Percentiles rank a stretch among this genome's conserved stretches.
Conservation (phyloP, 92 coral and sea anemone species). For the Anthopleura xanthogrammica region DNA sequence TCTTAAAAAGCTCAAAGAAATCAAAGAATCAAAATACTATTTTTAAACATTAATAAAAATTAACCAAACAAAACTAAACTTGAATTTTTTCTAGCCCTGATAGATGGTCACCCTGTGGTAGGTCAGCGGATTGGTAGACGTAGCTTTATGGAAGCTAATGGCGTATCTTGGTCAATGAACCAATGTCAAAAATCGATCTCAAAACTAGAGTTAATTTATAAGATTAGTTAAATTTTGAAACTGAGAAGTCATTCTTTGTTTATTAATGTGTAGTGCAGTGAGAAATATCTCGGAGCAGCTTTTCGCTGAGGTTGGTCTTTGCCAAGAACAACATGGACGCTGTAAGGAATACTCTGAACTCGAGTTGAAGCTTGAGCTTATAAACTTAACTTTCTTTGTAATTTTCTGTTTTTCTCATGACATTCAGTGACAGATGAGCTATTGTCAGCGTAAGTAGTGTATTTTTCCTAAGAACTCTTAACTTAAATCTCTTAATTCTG, state of each 20-base stretch:
- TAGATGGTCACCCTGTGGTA: constrained; percentile 2
- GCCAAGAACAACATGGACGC: constrained; percentile 61
- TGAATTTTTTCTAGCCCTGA: neutral
- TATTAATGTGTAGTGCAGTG: constrained; percentile 51
- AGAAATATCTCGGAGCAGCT: constrained; percentile 64
- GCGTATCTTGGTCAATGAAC: neutral
- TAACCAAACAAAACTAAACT: no score
- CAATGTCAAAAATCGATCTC: neutral
- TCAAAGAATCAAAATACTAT: no score
- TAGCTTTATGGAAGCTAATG: no score
- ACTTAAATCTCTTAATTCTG: no score
- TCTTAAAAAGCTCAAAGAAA: no score
- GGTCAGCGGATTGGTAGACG: neutral
- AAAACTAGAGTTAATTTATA: neutral
- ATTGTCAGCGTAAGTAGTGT: constrained; percentile 79
- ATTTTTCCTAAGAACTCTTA: neutral
- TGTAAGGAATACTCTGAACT: constrained; percentile 39
- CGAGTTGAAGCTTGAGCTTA: neutral
- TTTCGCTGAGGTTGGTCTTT: constrained; percentile 67
- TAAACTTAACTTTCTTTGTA: neutral
- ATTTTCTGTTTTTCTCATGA: neutral
- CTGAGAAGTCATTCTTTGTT: neutral
- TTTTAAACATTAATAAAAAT: no score
- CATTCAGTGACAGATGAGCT: constrained; percentile 73
- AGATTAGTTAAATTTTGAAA: neutral